These are phyloP conservation scores for Drosophila borealis DNA, from an alignment of 2,888 invertebrate species.

Conservation along the genomic window DNA sequence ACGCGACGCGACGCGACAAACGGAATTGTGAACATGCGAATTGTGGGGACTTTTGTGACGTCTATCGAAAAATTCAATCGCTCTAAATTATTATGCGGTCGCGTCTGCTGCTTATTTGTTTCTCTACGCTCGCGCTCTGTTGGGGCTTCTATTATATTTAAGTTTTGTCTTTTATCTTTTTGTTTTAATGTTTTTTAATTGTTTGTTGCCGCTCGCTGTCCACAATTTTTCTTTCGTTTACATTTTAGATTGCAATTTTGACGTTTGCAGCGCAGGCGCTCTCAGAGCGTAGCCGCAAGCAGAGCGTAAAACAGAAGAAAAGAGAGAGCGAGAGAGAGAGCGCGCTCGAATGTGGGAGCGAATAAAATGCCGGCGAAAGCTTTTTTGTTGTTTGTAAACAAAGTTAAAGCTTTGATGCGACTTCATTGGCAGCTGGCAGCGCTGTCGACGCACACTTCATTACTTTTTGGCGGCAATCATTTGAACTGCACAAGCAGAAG, in stretches of 20 bases:
- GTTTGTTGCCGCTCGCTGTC: constrained; percentile 33
- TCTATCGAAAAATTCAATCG: constrained; percentile 24
- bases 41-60: constrained; percentile 25
- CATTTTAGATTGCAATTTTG: constrained; percentile 72
- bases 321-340: constrained; percentile 4
- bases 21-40: constrained; percentile 31
- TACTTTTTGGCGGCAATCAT: constrained; percentile 46
- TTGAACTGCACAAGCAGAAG: constrained; percentile 12
- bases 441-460: constrained; percentile 18
- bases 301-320: constrained; percentile 2
- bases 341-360: constrained; percentile 1
- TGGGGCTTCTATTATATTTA: constrained; percentile 20
- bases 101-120: constrained; percentile 6
- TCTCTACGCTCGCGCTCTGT: constrained; percentile 4
- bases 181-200: constrained; percentile 13
- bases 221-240: constrained; percentile 65
- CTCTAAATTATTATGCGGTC: constrained; percentile 24
- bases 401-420: constrained; percentile 28
- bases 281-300: constrained; percentile 9
- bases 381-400: constrained; percentile 69
- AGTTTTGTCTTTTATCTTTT: constrained; percentile 20
- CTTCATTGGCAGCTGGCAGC: constrained; percentile 42
- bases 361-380: constrained; percentile 58
- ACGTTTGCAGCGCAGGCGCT: constrained; percentile 74
- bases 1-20: constrained; percentile 33